phyloP scores from a whole-genome alignment of 2,113 vertebrate species.

The Gambusia affinis region DNA sequence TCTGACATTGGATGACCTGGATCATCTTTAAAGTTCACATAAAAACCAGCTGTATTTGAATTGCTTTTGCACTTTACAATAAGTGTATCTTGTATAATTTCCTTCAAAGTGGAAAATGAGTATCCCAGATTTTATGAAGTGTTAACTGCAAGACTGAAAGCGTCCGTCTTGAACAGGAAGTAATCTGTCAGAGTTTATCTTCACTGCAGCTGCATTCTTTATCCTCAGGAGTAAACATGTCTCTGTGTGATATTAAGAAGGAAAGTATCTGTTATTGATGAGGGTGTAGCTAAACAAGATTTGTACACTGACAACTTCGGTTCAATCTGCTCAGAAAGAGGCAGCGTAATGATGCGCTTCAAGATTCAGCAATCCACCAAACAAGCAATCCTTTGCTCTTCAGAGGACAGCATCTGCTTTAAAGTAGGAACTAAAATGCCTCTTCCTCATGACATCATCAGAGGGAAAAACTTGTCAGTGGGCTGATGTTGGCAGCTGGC shows the following conservation, averaged over 20 bases:
- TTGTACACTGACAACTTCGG: too few relatives aligned
- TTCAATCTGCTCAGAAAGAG: too few relatives aligned
- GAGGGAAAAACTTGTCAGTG: conserved; percentile 44
- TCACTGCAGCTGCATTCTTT: conserved; percentile 21
- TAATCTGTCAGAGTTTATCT: conserved; percentile 72
- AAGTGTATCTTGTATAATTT: conserved; percentile 20
- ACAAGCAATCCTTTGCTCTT: conserved; percentile 3
- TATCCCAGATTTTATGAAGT: conserved; percentile 71
- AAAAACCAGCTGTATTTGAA: conserved; percentile 16
- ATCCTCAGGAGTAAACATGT: conserved; percentile 36
- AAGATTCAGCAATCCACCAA: not conserved
- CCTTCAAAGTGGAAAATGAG: conserved; percentile 15
- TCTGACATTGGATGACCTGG: conserved; percentile 12
- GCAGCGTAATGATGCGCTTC: too few relatives aligned
- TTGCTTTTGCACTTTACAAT: conserved; percentile 15
- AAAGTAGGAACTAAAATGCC: conserved; percentile 15
- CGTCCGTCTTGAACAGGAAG: conserved; percentile 70
- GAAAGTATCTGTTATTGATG: conserved; percentile 22
- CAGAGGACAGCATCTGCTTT: conserved; percentile 12
- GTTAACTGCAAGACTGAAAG: conserved; percentile 67
- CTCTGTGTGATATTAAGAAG: not conserved
- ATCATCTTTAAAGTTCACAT: conserved; percentile 21
- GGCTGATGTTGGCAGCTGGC: conserved; percentile 62
- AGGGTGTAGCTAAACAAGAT: not conserved
- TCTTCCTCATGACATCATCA: conserved; percentile 19